Conservation (phyloP, 2,797 vertebrate species). For the Meriones psammophilus region DNA sequence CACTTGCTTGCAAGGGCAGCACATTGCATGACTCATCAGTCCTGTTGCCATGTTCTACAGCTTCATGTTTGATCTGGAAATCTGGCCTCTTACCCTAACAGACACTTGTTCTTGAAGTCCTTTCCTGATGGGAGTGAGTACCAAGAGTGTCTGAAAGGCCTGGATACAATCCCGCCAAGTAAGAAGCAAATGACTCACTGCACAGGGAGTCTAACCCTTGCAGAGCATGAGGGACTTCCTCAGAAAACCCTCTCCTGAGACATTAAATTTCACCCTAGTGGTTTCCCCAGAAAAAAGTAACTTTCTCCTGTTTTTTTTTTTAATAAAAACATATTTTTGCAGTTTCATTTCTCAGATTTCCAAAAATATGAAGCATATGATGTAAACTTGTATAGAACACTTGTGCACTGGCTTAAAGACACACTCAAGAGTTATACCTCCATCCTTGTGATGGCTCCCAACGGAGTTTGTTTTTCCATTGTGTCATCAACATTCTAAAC, state of each 20-base stretch:
- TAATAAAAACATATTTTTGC: background rate
- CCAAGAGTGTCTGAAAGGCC: conserved; percentile 33
- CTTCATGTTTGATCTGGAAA: background rate
- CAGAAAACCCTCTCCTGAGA: conserved; percentile 35
- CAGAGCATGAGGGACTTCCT: background rate
- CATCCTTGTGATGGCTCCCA: background rate
- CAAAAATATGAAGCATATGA: background rate
- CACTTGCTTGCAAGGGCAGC: background rate
- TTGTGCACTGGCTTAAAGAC: background rate
- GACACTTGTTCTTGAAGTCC: conserved; percentile 43
- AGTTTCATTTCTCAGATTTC: conserved; percentile 27
- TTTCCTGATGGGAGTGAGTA: conserved; percentile 31
- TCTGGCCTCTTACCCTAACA: conserved; percentile 42
- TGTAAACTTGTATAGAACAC: background rate
- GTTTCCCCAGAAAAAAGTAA: conserved; percentile 41
- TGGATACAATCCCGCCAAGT: background rate
- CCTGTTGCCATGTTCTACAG: background rate
- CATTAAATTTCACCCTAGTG: background rate
- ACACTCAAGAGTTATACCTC: background rate
- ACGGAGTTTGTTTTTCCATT: background rate
- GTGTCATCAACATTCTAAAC: background rate
- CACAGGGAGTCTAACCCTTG: background rate
- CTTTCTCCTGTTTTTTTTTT: conserved; percentile 46
- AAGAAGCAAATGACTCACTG: background rate
- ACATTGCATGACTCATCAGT: background rate